Evolutionary conservation across 2,888 invertebrate genomes (phyloP), one percentile per base, ranked within the genome.

Genomic region (Xestobium rufovillosum): DNA sequence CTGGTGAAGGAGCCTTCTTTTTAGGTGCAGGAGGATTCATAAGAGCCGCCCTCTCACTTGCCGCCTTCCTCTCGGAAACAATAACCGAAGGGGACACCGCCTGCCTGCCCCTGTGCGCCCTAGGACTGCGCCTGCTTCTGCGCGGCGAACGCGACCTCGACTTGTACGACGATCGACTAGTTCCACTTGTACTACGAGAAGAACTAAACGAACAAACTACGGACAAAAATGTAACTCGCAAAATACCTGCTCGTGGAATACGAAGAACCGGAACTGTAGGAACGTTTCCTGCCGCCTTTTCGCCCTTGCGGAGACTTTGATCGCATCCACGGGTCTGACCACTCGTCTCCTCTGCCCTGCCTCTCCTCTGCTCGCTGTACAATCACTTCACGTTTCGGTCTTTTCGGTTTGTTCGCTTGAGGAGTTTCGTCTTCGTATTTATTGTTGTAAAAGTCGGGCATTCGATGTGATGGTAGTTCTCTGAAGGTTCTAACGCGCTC

Each of bases 271-370:
- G 81, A 80, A 43, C 81, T 81, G 52, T 83, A 83, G 12, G 83
- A 82, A 44, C 77, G 75, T 45, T 63, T 61, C 34, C 59, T 69
- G 58, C 49, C 68, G 56, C 14, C 72, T 25, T 75, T 57, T 41
- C 67, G 72, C 1, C 77, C 69, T 60, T 65, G 60, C 1, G 78
- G 79, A 3, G 80, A 80, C 51, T 80, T 81, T 2, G 77, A 75
- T 17, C 82, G 67, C 82, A 89, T 89, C 94, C 94, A 95, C 0
- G 94, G 94, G 68, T 95, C 94, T 27, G 84, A 85, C 92, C 94
- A 95, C 55, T 92, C 92, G 60, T 94, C 92, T 1, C 78, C 83
- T 27, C 76, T 74, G 17, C 55, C 56, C 4, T 48, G 49, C 28
- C 60, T 42, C 33, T 52, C 57, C 61, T 48, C 67, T 64, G 76